phyloP scores from a whole-genome alignment of 2,113 vertebrate genomes.

The cattle (Bos taurus) region DNA sequence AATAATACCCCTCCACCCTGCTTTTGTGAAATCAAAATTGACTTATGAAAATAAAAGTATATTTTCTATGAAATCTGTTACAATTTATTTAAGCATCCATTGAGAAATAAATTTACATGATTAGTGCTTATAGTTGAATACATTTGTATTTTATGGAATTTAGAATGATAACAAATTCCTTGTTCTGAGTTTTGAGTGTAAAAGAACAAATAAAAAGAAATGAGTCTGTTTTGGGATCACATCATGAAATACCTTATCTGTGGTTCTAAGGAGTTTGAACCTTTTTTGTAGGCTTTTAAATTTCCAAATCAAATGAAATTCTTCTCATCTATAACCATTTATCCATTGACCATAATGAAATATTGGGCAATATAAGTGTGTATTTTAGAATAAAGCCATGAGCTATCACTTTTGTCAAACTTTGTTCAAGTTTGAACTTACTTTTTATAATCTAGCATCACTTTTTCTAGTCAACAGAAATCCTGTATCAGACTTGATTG shows the following conservation, averaged over 20 bases:
- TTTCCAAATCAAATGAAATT: constrained; percentile 8
- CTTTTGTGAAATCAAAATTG: constrained; percentile 27
- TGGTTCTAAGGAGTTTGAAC: neutral
- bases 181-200: neutral
- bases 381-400: neutral
- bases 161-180: neutral
- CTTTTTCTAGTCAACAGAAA: neutral
- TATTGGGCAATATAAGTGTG: neutral
- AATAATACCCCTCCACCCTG: neutral
- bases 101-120: neutral
- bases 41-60: constrained; percentile 10
- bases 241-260: neutral
- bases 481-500: neutral
- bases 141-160: constrained; percentile 22
- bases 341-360: neutral
- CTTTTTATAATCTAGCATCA: neutral
- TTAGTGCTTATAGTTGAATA: neutral
- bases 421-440: constrained; percentile 5
- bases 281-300: neutral
- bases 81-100: constrained; percentile 5
- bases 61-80: constrained; percentile 12
- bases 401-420: neutral
- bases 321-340: neutral
- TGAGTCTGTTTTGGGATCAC: neutral
- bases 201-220: neutral